Conservation (phyloP, 2,113 vertebrate species). For the Eudorcas thomsonii region DNA sequence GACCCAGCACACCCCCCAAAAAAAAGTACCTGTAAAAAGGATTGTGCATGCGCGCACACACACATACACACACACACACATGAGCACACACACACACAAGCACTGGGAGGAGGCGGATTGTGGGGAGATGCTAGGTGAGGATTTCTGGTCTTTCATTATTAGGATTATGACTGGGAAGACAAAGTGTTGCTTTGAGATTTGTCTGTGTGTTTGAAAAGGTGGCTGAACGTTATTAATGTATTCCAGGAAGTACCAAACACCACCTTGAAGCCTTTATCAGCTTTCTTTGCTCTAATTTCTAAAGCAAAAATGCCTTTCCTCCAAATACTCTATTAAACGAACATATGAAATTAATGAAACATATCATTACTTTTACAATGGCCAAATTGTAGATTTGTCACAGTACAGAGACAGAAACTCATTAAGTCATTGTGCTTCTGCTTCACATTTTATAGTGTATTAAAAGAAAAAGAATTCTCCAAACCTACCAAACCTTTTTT, state of each 20-base stretch:
- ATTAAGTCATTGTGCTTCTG: conserved; percentile 74
- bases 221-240: conserved; percentile 58
- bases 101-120: not conserved
- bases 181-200: conserved; percentile 65
- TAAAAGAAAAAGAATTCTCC: conserved; percentile 63
- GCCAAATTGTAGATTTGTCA: conserved; percentile 81
- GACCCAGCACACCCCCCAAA: not conserved
- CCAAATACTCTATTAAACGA: conserved; percentile 83
- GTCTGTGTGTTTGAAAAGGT: conserved; percentile 68
- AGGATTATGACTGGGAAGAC: conserved; percentile 48
- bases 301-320: conserved; percentile 76
- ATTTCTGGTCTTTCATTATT: conserved; percentile 41
- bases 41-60: not conserved
- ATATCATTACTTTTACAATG: conserved; percentile 82
- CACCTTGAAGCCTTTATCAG: conserved; percentile 77
- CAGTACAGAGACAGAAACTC: conserved; percentile 71
- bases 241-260: conserved; percentile 62
- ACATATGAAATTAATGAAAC: conserved; percentile 82
- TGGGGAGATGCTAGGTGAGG: not conserved
- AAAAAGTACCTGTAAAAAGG: not conserved
- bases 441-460: conserved; percentile 64
- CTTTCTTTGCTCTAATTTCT: conserved; percentile 77
- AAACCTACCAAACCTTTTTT: conserved; percentile 2
- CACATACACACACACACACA: not conserved
- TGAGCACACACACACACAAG: not conserved